Evolutionary conservation across 2,797 vertebrate genomes (phyloP).

Genomic region (Pangasius mekongensis): DNA sequence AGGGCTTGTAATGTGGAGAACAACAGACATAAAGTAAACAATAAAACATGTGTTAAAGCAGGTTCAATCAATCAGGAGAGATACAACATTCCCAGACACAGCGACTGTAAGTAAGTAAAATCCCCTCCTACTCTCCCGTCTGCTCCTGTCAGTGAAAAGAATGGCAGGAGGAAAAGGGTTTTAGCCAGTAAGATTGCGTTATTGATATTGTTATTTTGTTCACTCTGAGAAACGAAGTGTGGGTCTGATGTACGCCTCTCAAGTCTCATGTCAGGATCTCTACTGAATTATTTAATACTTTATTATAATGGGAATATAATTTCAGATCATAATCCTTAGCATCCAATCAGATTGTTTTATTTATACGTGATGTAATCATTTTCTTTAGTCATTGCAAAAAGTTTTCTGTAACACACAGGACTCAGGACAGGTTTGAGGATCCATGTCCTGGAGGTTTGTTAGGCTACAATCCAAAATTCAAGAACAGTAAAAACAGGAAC

Average conservation of each 20-base stretch:
- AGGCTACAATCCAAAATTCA: neutral
- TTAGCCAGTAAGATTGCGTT: too few relatives aligned
- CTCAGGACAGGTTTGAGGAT: neutral
- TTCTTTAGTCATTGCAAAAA: neutral
- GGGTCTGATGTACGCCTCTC: neutral
- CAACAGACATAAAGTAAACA: neutral
- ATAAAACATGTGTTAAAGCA: neutral
- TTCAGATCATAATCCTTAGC: neutral
- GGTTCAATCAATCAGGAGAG: neutral
- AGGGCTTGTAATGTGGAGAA: neutral
- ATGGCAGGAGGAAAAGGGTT: neutral
- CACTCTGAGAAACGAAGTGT: neutral
- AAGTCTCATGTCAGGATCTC: neutral
- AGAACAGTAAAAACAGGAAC: neutral
- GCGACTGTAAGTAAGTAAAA: neutral
- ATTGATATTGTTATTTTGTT: neutral
- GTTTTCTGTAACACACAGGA: neutral
- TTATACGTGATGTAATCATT: neutral
- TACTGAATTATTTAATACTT: neutral
- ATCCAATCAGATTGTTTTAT: neutral
- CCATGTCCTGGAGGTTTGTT: neutral
- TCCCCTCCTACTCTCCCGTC: neutral
- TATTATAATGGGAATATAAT: neutral
- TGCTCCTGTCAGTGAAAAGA: neutral
- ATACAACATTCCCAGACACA: neutral